These are phyloP conservation scores for Orchesellides sinensis DNA, from an alignment of 2,888 invertebrate genomes.

Conservation along the genomic window DNA sequence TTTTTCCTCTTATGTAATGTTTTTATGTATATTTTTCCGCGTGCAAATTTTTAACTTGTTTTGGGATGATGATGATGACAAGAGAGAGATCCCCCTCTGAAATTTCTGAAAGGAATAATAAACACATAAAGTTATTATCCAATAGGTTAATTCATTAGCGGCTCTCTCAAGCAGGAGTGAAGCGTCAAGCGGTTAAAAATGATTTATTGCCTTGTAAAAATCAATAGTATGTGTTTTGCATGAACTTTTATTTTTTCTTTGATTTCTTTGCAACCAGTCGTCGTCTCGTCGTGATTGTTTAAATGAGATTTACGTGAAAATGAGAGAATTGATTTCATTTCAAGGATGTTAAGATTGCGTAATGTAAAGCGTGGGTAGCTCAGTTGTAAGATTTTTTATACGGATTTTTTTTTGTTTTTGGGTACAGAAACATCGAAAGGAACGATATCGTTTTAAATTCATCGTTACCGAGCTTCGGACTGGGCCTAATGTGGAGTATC, in stretches of 20 bases:
- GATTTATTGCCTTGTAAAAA: slow-evolving; percentile 31
- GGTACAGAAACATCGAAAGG: slow-evolving; percentile 87
- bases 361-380: too few relatives aligned
- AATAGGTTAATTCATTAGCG: slow-evolving; percentile 21
- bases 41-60: neutral
- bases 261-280: too few relatives aligned
- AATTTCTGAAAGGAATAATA: slow-evolving; percentile 14
- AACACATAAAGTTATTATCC: slow-evolving; percentile 3
- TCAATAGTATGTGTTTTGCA: slow-evolving; percentile 10
- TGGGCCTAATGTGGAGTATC: slow-evolving; percentile 90
- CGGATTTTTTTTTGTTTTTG: neutral
- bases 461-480: slow-evolving; percentile 92
- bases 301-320: slow-evolving; percentile 41
- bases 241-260: too few relatives aligned
- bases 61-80: too few relatives aligned
- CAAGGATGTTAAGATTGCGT: too few relatives aligned
- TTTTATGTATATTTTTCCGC: neutral
- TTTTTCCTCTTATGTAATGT: too few relatives aligned
- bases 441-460: slow-evolving; percentile 92
- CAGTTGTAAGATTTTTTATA: neutral
- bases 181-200: neutral
- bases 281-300: slow-evolving; percentile 29
- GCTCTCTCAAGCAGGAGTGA: neutral
- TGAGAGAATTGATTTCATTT: slow-evolving; percentile 6
- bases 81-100: too few relatives aligned